Evolutionary conservation across 2,888 invertebrate genomes (phyloP).

Genomic region (Cantharis nigra): DNA sequence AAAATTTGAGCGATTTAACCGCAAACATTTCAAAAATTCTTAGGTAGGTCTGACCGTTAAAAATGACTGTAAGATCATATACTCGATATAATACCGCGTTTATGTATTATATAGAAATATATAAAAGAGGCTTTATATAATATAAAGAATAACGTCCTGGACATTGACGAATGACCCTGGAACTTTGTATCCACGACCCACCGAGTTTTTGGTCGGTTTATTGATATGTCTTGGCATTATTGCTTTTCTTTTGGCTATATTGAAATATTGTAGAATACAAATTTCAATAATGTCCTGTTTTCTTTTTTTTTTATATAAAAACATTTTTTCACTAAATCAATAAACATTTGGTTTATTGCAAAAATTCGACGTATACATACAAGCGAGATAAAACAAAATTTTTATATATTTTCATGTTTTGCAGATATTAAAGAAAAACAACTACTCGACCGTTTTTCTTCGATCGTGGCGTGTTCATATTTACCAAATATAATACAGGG

Average conservation of each 20-base stretch:
- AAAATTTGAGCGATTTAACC: constrained; percentile 36
- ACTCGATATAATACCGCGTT: constrained; percentile 45
- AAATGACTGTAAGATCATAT: constrained; percentile 47
- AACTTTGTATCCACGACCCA: constrained; percentile 37
- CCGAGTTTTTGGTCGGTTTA: constrained; percentile 40
- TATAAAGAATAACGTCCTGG: constrained; percentile 30
- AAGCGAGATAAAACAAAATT: background rate
- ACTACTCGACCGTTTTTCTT: background rate
- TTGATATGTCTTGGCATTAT: constrained; percentile 42
- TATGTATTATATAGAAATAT: background rate
- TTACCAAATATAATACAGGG: background rate
- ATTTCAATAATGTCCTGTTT: constrained; percentile 4
- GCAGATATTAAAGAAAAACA: background rate
- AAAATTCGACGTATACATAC: background rate
- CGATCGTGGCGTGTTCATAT: background rate
- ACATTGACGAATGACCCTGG: constrained; percentile 45
- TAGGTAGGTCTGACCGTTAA: constrained; percentile 45
- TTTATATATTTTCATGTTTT: background rate
- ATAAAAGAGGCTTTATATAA: background rate
- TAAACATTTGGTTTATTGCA: background rate
- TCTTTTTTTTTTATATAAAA: background rate
- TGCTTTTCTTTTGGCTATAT: constrained; percentile 39
- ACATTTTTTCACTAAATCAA: background rate
- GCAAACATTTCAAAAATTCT: constrained; percentile 45
- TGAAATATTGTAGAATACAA: constrained; percentile 23